phyloP scores from a whole-genome alignment of 1,140 invertebrate genomes.

The Zaprionus nigranus region DNA sequence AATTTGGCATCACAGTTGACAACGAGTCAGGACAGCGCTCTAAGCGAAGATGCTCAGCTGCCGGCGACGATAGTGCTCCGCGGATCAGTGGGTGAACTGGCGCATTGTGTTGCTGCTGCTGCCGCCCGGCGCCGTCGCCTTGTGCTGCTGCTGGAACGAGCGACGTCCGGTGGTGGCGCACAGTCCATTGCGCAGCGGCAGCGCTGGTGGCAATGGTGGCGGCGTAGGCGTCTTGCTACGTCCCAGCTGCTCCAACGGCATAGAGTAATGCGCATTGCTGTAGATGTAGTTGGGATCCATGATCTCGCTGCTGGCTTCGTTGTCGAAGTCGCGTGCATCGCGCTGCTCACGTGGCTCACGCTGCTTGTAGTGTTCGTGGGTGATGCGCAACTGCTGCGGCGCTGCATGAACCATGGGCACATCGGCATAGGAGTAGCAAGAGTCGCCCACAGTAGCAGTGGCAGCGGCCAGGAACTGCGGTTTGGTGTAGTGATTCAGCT shows the following conservation, averaged over 20 bases:
- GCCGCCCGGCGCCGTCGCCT: conserved; percentile 42
- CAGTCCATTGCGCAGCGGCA: conserved; percentile 76
- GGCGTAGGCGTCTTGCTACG: conserved; percentile 76
- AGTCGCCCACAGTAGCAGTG: conserved; percentile 72
- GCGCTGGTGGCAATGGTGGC: conserved; percentile 78
- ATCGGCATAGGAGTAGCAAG: conserved; percentile 81
- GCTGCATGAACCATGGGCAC: conserved; percentile 76
- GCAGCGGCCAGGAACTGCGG: conserved; percentile 73
- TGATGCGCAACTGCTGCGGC: conserved; percentile 59
- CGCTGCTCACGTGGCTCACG: conserved; percentile 42
- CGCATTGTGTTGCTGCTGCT: conserved; percentile 56
- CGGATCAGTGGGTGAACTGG: conserved; percentile 74
- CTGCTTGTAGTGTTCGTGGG: conserved; percentile 75
- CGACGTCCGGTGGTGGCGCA: conserved; percentile 72
- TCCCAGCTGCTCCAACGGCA: conserved; percentile 77
- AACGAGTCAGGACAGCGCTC: conserved; percentile 15
- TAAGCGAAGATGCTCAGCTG: conserved; percentile 77
- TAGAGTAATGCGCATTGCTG: conserved; percentile 79
- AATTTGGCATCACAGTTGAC: conserved; percentile 72
- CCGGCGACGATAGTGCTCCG: conserved; percentile 68
- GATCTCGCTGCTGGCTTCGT: conserved; percentile 59
- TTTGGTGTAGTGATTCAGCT: conserved; percentile 79
- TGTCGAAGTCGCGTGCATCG: conserved; percentile 45
- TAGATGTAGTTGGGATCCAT: conserved; percentile 82
- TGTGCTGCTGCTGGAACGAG: conserved; percentile 66